phyloP scores from a whole-genome alignment of 2,797 vertebrate species.

The Coccyzus lansbergi region DNA sequence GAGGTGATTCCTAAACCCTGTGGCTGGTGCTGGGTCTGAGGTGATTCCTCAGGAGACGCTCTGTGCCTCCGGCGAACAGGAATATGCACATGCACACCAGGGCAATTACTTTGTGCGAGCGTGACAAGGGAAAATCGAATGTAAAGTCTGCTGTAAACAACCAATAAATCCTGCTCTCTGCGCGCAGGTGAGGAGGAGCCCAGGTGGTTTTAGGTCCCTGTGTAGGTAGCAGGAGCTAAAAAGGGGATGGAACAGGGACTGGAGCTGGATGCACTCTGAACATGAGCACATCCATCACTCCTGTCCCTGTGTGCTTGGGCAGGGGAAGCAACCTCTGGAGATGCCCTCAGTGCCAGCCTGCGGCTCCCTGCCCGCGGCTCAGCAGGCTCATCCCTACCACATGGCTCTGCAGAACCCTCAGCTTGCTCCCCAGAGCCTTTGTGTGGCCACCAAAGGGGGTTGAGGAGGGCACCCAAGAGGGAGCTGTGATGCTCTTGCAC shows the following conservation, averaged over 20 bases:
- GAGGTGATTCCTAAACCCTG: fast-evolving
- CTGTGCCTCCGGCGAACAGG: neutral
- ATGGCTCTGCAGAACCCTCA: neutral
- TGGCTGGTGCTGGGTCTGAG: fast-evolving
- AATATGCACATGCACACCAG: neutral
- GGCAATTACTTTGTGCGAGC: neutral
- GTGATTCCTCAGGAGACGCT: neutral
- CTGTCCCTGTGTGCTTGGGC: fast-evolving
- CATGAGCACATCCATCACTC: fast-evolving
- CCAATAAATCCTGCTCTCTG: neutral
- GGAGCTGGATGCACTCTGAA: too few species aligned
- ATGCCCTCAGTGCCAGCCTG: fast-evolving
- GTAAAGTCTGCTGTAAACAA: neutral
- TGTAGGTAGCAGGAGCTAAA: neutral
- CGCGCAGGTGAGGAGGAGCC: neutral
- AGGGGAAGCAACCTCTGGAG: neutral
- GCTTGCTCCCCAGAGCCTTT: neutral
- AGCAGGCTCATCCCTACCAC: too few species aligned
- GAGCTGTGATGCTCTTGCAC: fast-evolving
- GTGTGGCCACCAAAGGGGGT: fast-evolving
- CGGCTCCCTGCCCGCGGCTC: neutral
- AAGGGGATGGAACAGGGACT: fast-evolving
- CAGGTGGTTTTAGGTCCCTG: neutral
- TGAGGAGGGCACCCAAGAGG: fast-evolving
- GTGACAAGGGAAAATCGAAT: neutral